Base-by-base conservation (phyloP, 2,797 vertebrate genomes). In the Choloepus didactylus region DNA sequence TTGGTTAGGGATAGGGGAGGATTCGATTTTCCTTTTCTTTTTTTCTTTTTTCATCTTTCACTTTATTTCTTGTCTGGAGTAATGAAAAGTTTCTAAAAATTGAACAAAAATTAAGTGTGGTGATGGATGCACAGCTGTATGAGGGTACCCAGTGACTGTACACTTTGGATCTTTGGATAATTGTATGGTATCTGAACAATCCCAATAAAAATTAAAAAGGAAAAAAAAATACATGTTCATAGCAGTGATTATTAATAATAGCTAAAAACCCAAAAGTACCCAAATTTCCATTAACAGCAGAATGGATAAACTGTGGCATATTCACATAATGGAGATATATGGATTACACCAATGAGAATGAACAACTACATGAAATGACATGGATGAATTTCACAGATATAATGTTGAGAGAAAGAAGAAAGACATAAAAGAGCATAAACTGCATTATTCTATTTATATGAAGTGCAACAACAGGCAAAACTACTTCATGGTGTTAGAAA, bases 211-310 rank as follows among this genome's bases (percentile, higher is more conserved):
- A 35, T 35, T 35, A 35, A 35, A 35, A 35, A 35, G 35, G 35
- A 35, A 35, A 35, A 35, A 35, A 35, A 35, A 35, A 35, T 35
- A 35, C 35, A 76, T 90, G 64, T 88, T 64, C 77, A 38, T 46
- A 86, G 29, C 14, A 59, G 83, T 25, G 44, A 76, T 70, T 86
- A 59, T 35, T 31, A 31, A 27, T 44, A 75, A 73, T n/a, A 89
- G 46, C 41, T 60, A 27, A n/a, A 85, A 94, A 29, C 35, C 73
- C 69, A 77, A 89, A 96, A 77, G 10, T 79, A 91, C 35, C 46
- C 62, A 69, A 64, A 73, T 82, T 41, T n/a, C 38, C 19, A 60
- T 31, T 62, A 56, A 51, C 3, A 70, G 29, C 4, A 76, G 73
- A 89, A 89, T 29, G 35, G 35, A 59, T 59, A 59, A 62, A 59